These are phyloP conservation scores for Orthosia cruda DNA, from an alignment of 2,888 invertebrate species.

Conservation along the genomic window DNA sequence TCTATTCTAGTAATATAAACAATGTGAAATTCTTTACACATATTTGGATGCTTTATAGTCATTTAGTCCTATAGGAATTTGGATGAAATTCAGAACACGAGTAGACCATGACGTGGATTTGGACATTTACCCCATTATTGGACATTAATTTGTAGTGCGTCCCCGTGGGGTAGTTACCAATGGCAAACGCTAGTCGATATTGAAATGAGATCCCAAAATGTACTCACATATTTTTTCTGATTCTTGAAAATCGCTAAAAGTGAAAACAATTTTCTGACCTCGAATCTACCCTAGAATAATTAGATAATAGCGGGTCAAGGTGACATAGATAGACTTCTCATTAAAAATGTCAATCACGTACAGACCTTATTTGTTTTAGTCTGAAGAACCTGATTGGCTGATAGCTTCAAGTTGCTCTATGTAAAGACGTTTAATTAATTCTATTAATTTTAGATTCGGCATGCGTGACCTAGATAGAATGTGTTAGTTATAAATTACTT, in stretches of 20 bases:
- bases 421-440: constrained; percentile 46
- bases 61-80: no score
- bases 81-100: no score
- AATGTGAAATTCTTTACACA: no score
- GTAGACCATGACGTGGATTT: no score
- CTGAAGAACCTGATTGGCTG: constrained; percentile 51
- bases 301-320: not conserved
- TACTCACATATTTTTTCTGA: not conserved
- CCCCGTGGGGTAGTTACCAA: no score
- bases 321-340: not conserved
- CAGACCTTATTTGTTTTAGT: constrained; percentile 27
- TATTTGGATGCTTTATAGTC: no score
- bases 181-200: not conserved
- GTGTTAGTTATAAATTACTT: not conserved
- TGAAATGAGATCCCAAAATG: not conserved
- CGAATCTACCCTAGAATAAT: constrained; percentile 6
- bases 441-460: constrained; percentile 22
- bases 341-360: constrained; percentile 47
- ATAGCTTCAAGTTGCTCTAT: constrained; percentile 48
- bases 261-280: not conserved
- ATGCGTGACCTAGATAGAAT: not conserved
- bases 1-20: no score
- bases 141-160: no score
- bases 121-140: no score
- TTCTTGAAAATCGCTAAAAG: not conserved